Evolutionary conservation across 2,113 vertebrate species (phyloP).

Genomic region (Otus sunia): DNA sequence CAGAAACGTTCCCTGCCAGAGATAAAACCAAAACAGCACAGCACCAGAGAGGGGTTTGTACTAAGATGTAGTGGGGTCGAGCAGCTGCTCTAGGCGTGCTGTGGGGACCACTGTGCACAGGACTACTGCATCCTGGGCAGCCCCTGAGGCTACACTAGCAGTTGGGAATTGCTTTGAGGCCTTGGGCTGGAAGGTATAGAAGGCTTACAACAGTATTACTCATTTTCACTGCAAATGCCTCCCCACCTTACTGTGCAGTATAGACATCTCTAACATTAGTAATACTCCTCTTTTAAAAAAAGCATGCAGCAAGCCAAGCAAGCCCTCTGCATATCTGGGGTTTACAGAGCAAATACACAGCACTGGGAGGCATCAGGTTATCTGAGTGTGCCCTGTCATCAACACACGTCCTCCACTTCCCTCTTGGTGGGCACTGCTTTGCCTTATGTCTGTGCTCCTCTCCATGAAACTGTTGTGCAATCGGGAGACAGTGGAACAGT

Average conservation of each 20-base stretch:
- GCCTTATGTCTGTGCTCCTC: rapidly evolving
- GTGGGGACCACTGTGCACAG: rapidly evolving
- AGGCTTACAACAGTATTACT: rapidly evolving
- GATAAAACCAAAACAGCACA: rapidly evolving
- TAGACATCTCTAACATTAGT: rapidly evolving
- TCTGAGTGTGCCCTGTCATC: rapidly evolving
- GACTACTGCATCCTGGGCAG: rapidly evolving
- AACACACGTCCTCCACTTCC: background rate
- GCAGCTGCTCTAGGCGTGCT: rapidly evolving
- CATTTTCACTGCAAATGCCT: background rate
- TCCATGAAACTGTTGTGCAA: background rate
- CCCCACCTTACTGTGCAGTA: background rate
- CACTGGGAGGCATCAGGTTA: rapidly evolving
- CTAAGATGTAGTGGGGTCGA: background rate
- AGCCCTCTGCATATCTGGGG: rapidly evolving
- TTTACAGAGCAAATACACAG: rapidly evolving
- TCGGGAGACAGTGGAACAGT: background rate
- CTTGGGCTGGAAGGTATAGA: background rate
- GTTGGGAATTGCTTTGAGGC: background rate
- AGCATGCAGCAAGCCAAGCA: background rate
- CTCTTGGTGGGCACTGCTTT: background rate
- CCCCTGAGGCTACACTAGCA: background rate
- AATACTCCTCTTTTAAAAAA: background rate
- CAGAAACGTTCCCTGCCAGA: background rate
- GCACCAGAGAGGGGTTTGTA: rapidly evolving